Evolutionary conservation across 2,113 vertebrate genomes (phyloP).

Genomic region (Ageneiosus marmoratus): DNA sequence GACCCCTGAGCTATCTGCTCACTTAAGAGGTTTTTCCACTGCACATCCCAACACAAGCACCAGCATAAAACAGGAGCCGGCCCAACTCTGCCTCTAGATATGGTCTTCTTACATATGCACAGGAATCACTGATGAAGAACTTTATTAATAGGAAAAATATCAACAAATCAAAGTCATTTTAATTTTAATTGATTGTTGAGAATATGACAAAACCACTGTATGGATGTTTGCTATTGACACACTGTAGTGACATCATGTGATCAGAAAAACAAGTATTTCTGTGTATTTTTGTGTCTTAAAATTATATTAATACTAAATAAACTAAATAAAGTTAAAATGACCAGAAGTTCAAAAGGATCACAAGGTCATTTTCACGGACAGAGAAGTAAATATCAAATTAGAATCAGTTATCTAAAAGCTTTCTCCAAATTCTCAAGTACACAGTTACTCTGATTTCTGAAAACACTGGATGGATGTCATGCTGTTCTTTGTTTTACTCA

Average conservation of each 20-base stretch:
- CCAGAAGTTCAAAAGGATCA: not conserved
- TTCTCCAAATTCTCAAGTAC: not conserved
- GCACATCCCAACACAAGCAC: not conserved
- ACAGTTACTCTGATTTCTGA: not conserved
- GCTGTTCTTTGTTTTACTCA: not conserved
- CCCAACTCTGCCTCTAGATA: not conserved
- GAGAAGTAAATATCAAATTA: not conserved
- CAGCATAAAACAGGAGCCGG: no score
- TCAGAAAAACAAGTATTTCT: not conserved
- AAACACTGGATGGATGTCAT: not conserved
- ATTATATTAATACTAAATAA: not conserved
- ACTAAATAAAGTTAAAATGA: not conserved
- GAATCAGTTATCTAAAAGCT: not conserved
- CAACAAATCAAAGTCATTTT: not conserved
- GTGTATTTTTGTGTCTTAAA: not conserved
- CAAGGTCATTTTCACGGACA: not conserved
- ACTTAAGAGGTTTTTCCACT: conserved; percentile 31
- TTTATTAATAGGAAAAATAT: not conserved
- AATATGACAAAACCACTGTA: not conserved
- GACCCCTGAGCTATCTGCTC: conserved; percentile 17
- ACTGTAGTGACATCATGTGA: not conserved
- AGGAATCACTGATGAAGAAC: not conserved
- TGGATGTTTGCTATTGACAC: not conserved
- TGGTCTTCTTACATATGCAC: not conserved
- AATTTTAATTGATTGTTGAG: not conserved